Evolutionary conservation across 2,797 vertebrate species (phyloP).

Genomic region (Lutjanus campechanus): DNA sequence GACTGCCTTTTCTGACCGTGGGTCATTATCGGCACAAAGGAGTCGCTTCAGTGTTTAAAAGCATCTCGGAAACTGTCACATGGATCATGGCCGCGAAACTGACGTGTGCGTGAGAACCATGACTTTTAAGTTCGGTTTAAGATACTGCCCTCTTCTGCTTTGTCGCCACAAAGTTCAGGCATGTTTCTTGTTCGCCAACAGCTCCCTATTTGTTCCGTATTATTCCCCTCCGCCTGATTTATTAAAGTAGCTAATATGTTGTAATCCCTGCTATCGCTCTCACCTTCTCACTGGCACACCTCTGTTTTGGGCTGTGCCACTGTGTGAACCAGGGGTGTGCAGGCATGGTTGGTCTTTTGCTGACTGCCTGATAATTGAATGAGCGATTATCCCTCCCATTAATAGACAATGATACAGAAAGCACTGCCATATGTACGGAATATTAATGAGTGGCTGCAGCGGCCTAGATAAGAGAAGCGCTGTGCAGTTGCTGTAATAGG

Average conservation of each 20-base stretch:
- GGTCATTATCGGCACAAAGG: slow-evolving; percentile 29
- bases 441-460: slow-evolving; percentile 99
- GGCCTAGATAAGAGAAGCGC: slow-evolving; percentile 92
- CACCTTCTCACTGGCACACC: slow-evolving; percentile 89
- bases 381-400: slow-evolving; percentile 98
- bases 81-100: slow-evolving; percentile 23
- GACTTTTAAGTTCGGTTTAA: slow-evolving; percentile 37
- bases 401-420: slow-evolving; percentile 98
- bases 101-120: slow-evolving; percentile 10
- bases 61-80: slow-evolving; percentile 19
- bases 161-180: slow-evolving; percentile 69
- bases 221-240: slow-evolving; percentile 68
- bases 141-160: slow-evolving; percentile 49
- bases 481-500: slow-evolving; percentile 82
- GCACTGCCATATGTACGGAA: slow-evolving; percentile 94
- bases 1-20: slow-evolving; percentile 23
- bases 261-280: slow-evolving; percentile 92
- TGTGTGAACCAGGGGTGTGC: slow-evolving; percentile 76
- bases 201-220: slow-evolving; percentile 59
- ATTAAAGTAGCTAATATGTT: slow-evolving; percentile 89
- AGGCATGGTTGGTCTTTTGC: slow-evolving; percentile 89
- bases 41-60: slow-evolving; percentile 33
- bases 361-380: slow-evolving; percentile 98
- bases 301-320: slow-evolving; percentile 85
- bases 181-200: slow-evolving; percentile 58